These are phyloP conservation scores for Drosophila elegans DNA, from an alignment of 1,140 invertebrate genomes.

Conservation along the genomic window DNA sequence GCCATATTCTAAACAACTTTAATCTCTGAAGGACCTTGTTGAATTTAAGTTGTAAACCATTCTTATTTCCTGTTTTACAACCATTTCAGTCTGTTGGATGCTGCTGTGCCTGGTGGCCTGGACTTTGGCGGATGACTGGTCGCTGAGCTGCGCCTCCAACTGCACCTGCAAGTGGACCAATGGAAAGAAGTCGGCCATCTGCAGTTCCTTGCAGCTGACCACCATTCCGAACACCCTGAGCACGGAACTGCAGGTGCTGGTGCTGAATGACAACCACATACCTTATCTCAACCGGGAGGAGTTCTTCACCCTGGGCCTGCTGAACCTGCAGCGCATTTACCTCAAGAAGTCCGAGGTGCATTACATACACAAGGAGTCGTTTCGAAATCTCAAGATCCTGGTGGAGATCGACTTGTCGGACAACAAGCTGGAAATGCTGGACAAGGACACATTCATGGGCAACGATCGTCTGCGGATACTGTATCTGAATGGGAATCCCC, in stretches of 20 bases:
- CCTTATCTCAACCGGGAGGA: conserved; percentile 91
- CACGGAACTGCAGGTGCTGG: conserved; percentile 93
- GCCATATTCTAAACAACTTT: no score
- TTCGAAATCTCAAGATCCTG: conserved; percentile 93
- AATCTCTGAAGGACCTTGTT: no score
- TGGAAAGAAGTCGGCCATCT: conserved; percentile 94
- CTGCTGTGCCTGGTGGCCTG: conserved; percentile 77
- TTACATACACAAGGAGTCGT: conserved; percentile 92
- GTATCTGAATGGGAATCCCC: conserved; percentile 89
- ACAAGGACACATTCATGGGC: conserved; percentile 90
- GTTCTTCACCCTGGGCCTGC: conserved; percentile 91
- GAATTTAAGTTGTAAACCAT: no score
- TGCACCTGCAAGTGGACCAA: conserved; percentile 95
- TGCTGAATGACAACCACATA: conserved; percentile 92
- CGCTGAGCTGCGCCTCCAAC: conserved; percentile 90
- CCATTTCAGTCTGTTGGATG: conserved; percentile 33
- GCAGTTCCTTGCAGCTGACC: conserved; percentile 90
- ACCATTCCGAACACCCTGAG: conserved; percentile 90
- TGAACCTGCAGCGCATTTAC: conserved; percentile 94
- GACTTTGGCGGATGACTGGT: conserved; percentile 90
- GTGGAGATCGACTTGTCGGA: conserved; percentile 93
- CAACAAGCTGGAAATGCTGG: conserved; percentile 89
- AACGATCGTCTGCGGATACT: conserved; percentile 90
- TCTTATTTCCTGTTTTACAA: no score
- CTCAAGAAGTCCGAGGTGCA: conserved; percentile 90